Evolutionary conservation across 2,888 invertebrate genomes (phyloP).

Genomic region (Graphium colonna): DNA sequence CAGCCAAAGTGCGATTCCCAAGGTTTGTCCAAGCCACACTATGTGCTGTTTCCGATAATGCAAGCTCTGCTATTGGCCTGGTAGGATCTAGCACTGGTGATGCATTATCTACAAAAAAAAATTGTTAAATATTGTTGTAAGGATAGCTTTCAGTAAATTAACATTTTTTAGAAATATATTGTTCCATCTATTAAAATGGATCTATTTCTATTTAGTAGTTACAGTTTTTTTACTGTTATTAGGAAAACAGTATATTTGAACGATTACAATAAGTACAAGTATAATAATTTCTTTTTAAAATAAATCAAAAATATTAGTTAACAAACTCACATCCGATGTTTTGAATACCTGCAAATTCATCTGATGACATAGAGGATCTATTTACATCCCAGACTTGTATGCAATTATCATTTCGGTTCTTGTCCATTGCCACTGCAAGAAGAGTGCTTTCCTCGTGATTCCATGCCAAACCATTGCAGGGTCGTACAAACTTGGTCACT

Average conservation of each 20-base stretch:
- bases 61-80: slow-evolving; percentile 87
- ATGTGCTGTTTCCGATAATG: slow-evolving; percentile 90
- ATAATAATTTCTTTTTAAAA: no score
- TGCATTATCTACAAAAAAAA: slow-evolving; percentile 28
- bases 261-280: no score
- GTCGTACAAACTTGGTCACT: slow-evolving; percentile 91
- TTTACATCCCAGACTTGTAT: slow-evolving; percentile 93
- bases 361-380: slow-evolving; percentile 53
- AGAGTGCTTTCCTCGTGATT: slow-evolving; percentile 90
- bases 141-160: no score
- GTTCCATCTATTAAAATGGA: no score
- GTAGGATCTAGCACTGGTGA: slow-evolving; percentile 53
- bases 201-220: no score
- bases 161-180: no score
- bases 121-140: no score
- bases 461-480: slow-evolving; percentile 94
- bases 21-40: slow-evolving; percentile 91
- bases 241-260: no score
- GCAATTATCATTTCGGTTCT: slow-evolving; percentile 92
- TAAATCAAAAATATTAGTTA: no score
- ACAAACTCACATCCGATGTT: no score
- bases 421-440: slow-evolving; percentile 93
- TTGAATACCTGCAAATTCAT: slow-evolving; percentile 45
- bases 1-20: slow-evolving; percentile 86
- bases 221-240: no score